phyloP scores from a whole-genome alignment of 2,113 vertebrate genomes.

The Excalfactoria chinensis region DNA sequence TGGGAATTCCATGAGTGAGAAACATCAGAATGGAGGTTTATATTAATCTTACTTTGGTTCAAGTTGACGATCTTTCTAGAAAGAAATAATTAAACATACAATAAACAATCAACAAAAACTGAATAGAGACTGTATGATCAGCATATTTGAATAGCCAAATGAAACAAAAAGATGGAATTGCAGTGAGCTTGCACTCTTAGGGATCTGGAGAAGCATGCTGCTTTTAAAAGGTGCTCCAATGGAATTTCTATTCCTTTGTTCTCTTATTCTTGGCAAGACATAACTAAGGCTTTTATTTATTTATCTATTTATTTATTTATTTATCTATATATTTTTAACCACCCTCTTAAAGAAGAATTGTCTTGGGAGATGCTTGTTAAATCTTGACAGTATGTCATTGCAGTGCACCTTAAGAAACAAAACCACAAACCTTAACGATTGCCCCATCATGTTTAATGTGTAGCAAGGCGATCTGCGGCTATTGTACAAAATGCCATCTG shows the following conservation, averaged over 20 bases:
- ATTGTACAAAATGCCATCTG: conserved; percentile 67
- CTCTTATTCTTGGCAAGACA: neutral
- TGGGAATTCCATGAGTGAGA: neutral
- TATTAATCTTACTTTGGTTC: neutral
- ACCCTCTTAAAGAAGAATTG: conserved; percentile 21
- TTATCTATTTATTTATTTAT: neutral
- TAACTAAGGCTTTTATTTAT: neutral
- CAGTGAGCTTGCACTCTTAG: neutral
- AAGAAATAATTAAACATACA: neutral
- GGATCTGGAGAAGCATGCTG: neutral
- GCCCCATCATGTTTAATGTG: neutral
- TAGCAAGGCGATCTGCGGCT: conserved; percentile 25
- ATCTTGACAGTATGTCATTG: neutral
- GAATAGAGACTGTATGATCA: neutral
- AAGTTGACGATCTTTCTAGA: fast-evolving
- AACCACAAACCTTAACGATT: neutral
- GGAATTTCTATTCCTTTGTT: neutral
- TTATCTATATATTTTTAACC: neutral
- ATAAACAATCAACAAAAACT: neutral
- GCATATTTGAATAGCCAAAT: neutral
- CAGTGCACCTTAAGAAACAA: conserved; percentile 35
- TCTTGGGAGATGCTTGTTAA: conserved; percentile 15
- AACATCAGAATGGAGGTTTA: fast-evolving
- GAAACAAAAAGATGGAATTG: neutral
- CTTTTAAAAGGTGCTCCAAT: conserved; percentile 13